A percentile compares a stretch with the other conserved stretches of the same genome.
Conservation (phyloP, 2,113 vertebrate species). For the Sminthopsis crassicaudata region DNA sequence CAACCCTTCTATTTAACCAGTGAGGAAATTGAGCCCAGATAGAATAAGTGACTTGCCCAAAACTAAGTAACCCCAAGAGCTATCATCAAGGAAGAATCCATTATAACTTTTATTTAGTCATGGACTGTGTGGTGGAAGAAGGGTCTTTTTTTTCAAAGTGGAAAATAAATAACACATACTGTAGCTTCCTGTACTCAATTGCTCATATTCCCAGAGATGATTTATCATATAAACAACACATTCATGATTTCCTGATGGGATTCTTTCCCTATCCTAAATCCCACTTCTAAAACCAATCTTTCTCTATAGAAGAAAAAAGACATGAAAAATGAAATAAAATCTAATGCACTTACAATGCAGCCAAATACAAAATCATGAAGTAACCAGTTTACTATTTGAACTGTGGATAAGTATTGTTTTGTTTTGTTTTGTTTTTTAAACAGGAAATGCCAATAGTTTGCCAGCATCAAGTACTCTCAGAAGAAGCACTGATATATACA, state of each 20-base stretch:
- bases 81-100: background rate
- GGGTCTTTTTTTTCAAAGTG: background rate
- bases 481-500: background rate
- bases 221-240: conserved; percentile 63
- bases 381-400: conserved; percentile 76
- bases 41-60: background rate
- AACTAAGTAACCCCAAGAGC: background rate
- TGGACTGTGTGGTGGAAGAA: background rate
- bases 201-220: conserved; percentile 68
- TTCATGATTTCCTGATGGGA: conserved; percentile 64
- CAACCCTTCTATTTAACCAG: background rate
- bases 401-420: conserved; percentile 73
- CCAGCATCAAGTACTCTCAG: background rate
- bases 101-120: background rate
- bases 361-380: conserved; percentile 65
- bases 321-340: conserved; percentile 80
- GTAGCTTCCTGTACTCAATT: conserved; percentile 71
- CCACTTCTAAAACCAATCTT: conserved; percentile 39
- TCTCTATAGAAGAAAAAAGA: conserved; percentile 44
- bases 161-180: background rate
- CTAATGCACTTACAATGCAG: conserved; percentile 70
- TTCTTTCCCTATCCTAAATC: conserved; percentile 48
- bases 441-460: background rate
- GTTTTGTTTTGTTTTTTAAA: no score
- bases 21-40: background rate